Percentiles rank a stretch among this genome's conserved stretches.
phyloP scores from a whole-genome alignment of 35 echinoderm and acorn worm genomes.

The Acanthaster planci region DNA sequence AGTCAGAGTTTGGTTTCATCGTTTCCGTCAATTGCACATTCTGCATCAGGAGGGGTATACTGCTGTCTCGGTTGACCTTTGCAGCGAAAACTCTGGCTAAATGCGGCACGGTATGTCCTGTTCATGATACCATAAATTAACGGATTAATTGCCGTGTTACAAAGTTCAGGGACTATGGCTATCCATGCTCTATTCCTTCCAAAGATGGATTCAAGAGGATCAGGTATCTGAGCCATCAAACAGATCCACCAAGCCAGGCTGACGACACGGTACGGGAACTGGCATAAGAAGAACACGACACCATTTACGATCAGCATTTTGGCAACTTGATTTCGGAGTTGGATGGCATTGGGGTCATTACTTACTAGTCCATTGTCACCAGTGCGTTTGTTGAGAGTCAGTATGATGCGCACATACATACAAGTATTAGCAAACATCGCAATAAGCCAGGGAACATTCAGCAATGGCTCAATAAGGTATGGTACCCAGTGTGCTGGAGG shows the following conservation, averaged over 20 bases:
- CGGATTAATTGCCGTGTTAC: slow-evolving; percentile 17
- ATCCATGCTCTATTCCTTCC: neutral
- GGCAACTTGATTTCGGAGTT: slow-evolving; percentile 31
- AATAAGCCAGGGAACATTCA: neutral
- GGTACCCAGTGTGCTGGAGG: neutral
- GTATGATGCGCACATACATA: slow-evolving; percentile 25
- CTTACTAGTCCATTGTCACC: neutral
- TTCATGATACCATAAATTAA: neutral
- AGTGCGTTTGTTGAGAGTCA: neutral
- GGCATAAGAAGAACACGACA: slow-evolving; percentile 10
- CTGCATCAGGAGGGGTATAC: no score
- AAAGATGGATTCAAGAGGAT: neutral
- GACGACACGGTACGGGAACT: neutral
- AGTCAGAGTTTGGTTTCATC: no score
- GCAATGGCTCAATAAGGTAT: neutral
- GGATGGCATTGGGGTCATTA: neutral
- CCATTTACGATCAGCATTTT: slow-evolving; percentile 34
- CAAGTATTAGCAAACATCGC: neutral
- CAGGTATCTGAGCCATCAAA: neutral
- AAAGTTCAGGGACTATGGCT: neutral
- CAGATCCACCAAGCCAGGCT: neutral
- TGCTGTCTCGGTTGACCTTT: neutral
- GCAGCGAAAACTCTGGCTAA: neutral
- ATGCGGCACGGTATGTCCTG: neutral
- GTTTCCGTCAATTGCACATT: no score